Percentiles rank a stretch among this genome's conserved stretches.
These are phyloP conservation scores for Phylloscopus trochiloides DNA, from an alignment of 2,113 vertebrate species.

Conservation along the genomic window DNA sequence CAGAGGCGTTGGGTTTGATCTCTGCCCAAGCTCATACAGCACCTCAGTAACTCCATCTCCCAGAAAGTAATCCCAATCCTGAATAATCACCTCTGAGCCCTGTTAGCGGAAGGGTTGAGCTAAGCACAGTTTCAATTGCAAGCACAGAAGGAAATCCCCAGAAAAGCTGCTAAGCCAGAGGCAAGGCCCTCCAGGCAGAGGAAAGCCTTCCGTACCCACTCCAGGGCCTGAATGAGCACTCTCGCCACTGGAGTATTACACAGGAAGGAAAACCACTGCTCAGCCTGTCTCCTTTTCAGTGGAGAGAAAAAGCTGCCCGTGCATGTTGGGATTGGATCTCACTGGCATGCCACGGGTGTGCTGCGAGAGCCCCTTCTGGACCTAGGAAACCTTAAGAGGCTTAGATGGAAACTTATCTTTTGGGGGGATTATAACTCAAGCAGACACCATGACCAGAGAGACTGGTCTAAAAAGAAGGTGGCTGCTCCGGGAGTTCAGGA, in stretches of 20 bases:
- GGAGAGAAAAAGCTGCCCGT: background rate
- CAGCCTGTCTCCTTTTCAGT: background rate
- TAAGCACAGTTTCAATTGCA: background rate
- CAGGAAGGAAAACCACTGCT: background rate
- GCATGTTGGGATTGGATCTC: background rate
- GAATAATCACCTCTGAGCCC: background rate
- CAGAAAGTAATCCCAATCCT: background rate
- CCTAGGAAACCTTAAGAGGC: background rate
- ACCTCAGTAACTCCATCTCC: background rate
- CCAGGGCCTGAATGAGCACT: background rate
- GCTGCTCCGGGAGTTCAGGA: background rate
- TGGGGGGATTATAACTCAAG: background rate
- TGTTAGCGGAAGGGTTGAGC: background rate
- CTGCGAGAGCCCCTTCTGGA: background rate
- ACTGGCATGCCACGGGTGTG: accelerated
- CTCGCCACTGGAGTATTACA: accelerated
- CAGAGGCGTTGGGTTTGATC: background rate
- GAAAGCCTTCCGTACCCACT: background rate
- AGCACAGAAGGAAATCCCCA: background rate
- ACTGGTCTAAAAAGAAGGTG: background rate
- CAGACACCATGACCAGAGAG: accelerated
- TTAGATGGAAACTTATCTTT: background rate
- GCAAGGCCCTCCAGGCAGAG: background rate
- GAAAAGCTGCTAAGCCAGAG: background rate
- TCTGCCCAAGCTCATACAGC: background rate